phyloP scores from a whole-genome alignment of 2,888 invertebrate species.

The Watsonalla cultraria region DNA sequence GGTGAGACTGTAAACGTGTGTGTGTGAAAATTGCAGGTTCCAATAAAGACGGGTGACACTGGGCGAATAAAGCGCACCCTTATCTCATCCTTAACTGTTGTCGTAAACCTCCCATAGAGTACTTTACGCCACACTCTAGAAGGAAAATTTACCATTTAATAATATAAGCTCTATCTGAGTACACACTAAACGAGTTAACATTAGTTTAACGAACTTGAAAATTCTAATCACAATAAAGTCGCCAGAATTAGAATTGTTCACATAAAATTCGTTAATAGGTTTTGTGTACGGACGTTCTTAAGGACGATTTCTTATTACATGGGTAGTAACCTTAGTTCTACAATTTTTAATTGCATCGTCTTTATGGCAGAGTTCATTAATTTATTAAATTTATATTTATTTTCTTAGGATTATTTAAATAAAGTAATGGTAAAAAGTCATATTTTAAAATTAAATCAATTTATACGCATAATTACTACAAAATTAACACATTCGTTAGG shows the following conservation, averaged over 20 bases:
- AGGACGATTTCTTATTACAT: too few relatives aligned
- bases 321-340: too few relatives aligned
- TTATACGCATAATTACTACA: too few relatives aligned
- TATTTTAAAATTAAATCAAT: too few relatives aligned
- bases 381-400: too few relatives aligned
- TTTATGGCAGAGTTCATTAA: too few relatives aligned
- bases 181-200: conserved; percentile 3
- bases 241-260: conserved; percentile 1
- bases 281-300: background rate
- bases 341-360: too few relatives aligned
- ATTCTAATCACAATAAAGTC: conserved; percentile 15
- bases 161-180: conserved; percentile 20
- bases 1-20: too few relatives aligned
- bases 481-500: too few relatives aligned
- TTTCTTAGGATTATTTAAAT: too few relatives aligned
- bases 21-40: conserved; percentile 51
- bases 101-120: conserved; percentile 24
- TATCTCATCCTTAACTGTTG: conserved; percentile 29
- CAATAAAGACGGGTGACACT: conserved; percentile 58
- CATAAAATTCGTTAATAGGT: background rate
- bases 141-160: conserved; percentile 31
- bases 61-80: conserved; percentile 47
- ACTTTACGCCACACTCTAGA: conserved; percentile 28
- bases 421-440: too few relatives aligned
- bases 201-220: conserved; percentile 16